These are phyloP conservation scores for Xanthia icteritia DNA, from an alignment of 2,888 invertebrate genomes.

Conservation along the genomic window DNA sequence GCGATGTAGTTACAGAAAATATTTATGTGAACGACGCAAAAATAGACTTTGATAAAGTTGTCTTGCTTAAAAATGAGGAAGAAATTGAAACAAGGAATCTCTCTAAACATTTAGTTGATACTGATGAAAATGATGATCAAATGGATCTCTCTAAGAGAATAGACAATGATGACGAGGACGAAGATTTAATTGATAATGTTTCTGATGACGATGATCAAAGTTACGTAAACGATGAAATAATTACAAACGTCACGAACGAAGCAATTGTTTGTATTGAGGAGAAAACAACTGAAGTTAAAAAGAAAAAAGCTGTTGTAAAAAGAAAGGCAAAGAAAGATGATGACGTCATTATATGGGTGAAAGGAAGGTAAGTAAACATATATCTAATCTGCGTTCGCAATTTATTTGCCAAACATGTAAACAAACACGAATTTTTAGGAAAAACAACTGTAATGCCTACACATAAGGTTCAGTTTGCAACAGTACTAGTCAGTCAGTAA, in stretches of 20 bases:
- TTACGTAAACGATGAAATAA: background rate
- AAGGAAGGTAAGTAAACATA: slow-evolving; percentile 21
- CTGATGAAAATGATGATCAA: background rate
- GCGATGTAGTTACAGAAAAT: background rate
- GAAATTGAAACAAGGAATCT: background rate
- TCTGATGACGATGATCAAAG: background rate
- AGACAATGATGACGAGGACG: background rate
- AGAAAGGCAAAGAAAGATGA: background rate
- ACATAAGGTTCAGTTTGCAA: too few relatives aligned
- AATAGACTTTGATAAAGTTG: slow-evolving; percentile 5
- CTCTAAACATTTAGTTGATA: background rate
- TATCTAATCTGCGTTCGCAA: too few relatives aligned
- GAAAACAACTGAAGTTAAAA: background rate
- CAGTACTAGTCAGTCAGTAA: too few relatives aligned
- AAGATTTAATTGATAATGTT: background rate
- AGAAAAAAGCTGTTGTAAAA: background rate
- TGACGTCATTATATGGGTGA: background rate
- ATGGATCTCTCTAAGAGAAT: background rate
- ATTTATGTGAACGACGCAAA: background rate
- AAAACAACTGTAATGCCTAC: too few relatives aligned
- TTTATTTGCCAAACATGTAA: too few relatives aligned
- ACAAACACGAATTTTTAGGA: too few relatives aligned
- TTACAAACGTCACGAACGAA: background rate
- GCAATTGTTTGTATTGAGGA: background rate
- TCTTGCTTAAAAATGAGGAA: slow-evolving; percentile 15